Base-by-base conservation (phyloP, 2,888 invertebrate genomes). In the Torymus texanus region DNA sequence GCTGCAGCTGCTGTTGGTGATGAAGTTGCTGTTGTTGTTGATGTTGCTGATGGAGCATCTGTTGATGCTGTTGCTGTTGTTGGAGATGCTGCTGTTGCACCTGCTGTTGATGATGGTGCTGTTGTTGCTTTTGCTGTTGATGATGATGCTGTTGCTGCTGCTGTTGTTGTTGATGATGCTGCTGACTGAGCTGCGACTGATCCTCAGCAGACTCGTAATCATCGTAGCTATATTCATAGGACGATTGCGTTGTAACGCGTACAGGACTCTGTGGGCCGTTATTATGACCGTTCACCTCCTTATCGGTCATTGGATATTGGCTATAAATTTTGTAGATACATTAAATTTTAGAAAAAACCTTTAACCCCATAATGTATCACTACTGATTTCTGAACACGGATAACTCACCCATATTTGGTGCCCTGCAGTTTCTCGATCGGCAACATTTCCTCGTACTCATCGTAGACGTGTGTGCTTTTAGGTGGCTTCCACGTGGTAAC, bases 401-500 rank as follows among this genome's bases (percentile, higher is more conserved):
- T 41, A 41, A 41, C 41, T 41, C 41, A 41, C 41, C 41, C 79
- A 4, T 73, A 72, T 5, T 74, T 66, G 13, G 81, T 80, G 2
- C 81, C 73, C 18, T 87, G 87, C 1, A 88, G 78, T 51, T 86
- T 87, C 58, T 88, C 88, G 66, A 88, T 88, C 0, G 87, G 86
- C 13, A 85, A 62, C 21, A 84, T 82, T 0, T 81, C 84, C 53
- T 85, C 85, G 70, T 84, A 83, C 14, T 83, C 83, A 0, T 85
- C 82, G 71, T 77, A 62, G 41, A 41, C 41, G 8, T 41, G 0
- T 8, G 85, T 21, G 0, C 51, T 61, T 58, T 78, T 83, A 3
- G 84, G 24, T 11, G 88, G 88, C 21, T 88, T 89, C 86, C 86
- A 86, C 0, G 88, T 91, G 0, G 92, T 92, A 2, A 91, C 88